These are phyloP conservation scores for Pogonocichla stellata DNA, from an alignment of 2,113 vertebrate species.

Conservation along the genomic window DNA sequence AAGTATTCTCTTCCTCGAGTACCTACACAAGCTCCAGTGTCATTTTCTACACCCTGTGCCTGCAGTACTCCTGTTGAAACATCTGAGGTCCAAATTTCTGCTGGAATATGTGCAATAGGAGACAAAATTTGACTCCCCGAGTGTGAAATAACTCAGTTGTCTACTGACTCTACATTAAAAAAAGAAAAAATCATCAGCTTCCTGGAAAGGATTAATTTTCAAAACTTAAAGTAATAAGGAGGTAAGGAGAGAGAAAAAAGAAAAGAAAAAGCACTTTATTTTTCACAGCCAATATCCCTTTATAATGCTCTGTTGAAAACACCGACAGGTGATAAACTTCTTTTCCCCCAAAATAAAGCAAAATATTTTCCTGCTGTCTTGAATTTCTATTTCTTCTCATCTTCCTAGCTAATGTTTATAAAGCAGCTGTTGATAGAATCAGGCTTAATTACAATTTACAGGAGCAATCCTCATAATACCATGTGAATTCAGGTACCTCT, in stretches of 20 bases:
- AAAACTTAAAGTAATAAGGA: background rate
- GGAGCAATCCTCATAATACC: background rate
- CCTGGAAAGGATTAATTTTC: background rate
- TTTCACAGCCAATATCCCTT: background rate
- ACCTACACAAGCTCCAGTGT: background rate
- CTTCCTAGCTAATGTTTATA: background rate
- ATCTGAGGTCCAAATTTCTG: constrained; percentile 31
- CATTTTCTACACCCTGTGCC: background rate
- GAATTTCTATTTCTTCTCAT: background rate
- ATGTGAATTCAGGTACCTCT: background rate
- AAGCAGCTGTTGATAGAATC: background rate
- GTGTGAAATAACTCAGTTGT: constrained; percentile 35
- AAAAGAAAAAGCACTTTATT: rapidly evolving
- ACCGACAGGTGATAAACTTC: background rate
- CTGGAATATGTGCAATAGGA: background rate
- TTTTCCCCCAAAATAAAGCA: background rate
- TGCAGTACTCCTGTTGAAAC: background rate
- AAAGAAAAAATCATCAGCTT: background rate
- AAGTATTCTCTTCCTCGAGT: background rate
- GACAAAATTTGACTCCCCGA: constrained; percentile 6
- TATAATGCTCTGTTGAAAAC: background rate
- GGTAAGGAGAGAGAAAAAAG: background rate
- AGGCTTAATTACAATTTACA: background rate
- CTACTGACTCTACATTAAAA: background rate
- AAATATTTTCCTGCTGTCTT: background rate